phyloP scores from a whole-genome alignment of 2,113 vertebrate species.

The Capricornis sumatraensis region DNA sequence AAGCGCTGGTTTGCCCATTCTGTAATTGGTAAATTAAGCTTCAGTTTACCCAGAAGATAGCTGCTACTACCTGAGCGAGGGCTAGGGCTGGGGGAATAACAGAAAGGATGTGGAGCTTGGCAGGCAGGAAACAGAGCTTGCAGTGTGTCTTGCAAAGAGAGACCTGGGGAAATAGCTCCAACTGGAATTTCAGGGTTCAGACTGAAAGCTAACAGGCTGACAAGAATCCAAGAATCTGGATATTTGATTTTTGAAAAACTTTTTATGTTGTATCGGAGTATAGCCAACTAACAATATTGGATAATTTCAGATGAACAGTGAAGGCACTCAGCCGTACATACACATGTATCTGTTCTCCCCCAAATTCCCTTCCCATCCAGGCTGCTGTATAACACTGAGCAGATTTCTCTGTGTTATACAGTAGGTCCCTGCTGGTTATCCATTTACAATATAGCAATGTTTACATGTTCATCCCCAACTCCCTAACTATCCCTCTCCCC shows the following conservation, averaged over 20 bases:
- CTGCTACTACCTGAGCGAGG: neutral
- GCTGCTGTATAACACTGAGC: neutral
- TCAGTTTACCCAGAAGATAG: neutral
- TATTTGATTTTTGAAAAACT: neutral
- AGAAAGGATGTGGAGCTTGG: neutral
- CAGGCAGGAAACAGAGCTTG: neutral
- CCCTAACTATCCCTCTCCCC: neutral
- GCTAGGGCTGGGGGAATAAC: too few species aligned
- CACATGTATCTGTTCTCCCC: neutral
- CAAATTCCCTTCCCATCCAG: neutral
- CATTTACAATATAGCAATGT: neutral
- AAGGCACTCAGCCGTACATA: neutral
- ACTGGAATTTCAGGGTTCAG: neutral
- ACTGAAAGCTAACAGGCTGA: neutral
- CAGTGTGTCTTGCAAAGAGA: neutral
- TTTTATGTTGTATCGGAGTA: neutral
- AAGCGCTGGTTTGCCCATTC: neutral
- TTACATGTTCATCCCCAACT: neutral
- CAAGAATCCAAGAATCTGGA: neutral
- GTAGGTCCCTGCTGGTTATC: neutral
- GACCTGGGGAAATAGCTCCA: neutral
- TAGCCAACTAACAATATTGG: neutral
- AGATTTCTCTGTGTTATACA: neutral
- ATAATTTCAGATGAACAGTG: neutral
- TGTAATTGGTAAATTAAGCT: neutral